Evolutionary conservation across 2,113 vertebrate species (phyloP).

Genomic region (Ammodytes dubius): DNA sequence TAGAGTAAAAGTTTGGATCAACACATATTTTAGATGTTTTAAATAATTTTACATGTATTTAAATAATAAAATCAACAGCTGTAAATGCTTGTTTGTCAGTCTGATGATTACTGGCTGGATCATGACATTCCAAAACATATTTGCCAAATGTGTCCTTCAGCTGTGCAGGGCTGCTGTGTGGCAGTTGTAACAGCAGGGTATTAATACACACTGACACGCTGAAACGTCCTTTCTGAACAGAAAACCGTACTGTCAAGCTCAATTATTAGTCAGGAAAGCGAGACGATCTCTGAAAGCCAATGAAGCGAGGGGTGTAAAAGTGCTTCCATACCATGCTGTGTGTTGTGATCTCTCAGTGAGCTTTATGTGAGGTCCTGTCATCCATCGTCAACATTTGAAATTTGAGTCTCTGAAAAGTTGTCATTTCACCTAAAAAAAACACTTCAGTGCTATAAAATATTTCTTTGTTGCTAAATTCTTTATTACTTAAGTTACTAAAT

Average conservation of each 20-base stretch:
- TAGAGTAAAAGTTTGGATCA: neutral
- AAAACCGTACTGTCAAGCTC: conserved; percentile 19
- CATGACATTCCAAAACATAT: neutral
- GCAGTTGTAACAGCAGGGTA: conserved; percentile 28
- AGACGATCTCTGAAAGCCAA: conserved; percentile 24
- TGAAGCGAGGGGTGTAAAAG: conserved; percentile 36
- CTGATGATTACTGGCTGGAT: neutral
- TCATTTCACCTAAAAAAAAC: neutral
- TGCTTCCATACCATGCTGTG: conserved; percentile 39
- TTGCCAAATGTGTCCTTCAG: neutral
- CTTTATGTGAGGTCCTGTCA: conserved; percentile 39
- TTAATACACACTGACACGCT: conserved; percentile 14
- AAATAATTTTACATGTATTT: too few relatives aligned
- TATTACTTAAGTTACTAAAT: neutral
- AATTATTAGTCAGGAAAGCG: conserved; percentile 34
- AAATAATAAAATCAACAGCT: neutral
- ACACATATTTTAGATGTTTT: neutral
- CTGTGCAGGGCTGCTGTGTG: conserved; percentile 24
- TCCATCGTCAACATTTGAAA: conserved; percentile 1
- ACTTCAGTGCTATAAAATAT: neutral
- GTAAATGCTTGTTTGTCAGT: neutral
- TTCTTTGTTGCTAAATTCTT: neutral
- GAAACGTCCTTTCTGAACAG: conserved; percentile 36
- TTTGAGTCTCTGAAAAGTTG: conserved; percentile 14
- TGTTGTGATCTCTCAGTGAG: conserved; percentile 41